phyloP scores from a whole-genome alignment of 2,113 vertebrate species.

The Periophthalmodon schlosseri region DNA sequence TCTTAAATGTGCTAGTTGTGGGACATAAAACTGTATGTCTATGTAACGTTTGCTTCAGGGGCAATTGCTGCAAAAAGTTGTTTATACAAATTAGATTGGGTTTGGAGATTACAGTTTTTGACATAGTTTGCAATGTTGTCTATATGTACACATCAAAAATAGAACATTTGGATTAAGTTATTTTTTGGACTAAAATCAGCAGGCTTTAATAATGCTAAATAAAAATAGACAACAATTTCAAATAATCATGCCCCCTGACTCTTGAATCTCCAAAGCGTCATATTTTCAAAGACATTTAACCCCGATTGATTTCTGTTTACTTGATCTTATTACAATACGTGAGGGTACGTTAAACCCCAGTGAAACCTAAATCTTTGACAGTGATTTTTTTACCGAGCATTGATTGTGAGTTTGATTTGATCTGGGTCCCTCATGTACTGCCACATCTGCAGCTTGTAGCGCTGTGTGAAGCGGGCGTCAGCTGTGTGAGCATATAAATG shows the following conservation, averaged over 20 bases:
- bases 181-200: background rate
- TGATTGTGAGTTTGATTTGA: slow-evolving; percentile 74
- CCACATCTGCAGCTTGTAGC: slow-evolving; percentile 73
- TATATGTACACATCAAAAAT: too few relatives aligned
- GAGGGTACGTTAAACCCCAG: slow-evolving; percentile 49
- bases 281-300: slow-evolving; percentile 27
- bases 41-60: slow-evolving; percentile 25
- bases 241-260: background rate
- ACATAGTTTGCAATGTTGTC: too few relatives aligned
- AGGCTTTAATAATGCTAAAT: background rate
- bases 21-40: slow-evolving; percentile 31
- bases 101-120: too few relatives aligned
- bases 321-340: slow-evolving; percentile 35
- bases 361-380: slow-evolving; percentile 59
- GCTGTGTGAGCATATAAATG: slow-evolving; percentile 81
- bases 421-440: slow-evolving; percentile 73
- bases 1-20: slow-evolving; percentile 55
- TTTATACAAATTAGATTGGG: background rate
- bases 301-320: slow-evolving; percentile 40
- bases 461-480: slow-evolving; percentile 72
- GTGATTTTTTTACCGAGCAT: slow-evolving; percentile 42
- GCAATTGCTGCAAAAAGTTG: background rate
- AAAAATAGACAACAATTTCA: background rate
- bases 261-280: slow-evolving; percentile 12
- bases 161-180: too few relatives aligned